Base-by-base conservation (phyloP, 2,888 invertebrate species). In the Cerastoderma edule region DNA sequence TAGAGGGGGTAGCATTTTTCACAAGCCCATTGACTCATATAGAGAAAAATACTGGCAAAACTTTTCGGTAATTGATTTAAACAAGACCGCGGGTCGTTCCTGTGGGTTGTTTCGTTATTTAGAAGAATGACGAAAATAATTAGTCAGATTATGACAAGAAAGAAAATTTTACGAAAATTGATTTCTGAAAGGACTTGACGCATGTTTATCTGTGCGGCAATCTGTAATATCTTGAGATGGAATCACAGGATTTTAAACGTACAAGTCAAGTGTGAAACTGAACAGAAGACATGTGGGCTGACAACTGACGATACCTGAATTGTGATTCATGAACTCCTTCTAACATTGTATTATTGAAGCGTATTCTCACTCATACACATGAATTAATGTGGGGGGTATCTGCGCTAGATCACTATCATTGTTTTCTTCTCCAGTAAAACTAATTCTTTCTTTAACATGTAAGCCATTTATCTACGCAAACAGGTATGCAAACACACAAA, bases 61-160 rank as follows among this genome's bases (percentile, higher is more conserved):
- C 73, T 46, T 27, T 60, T 27, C 30, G 46, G 60, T 71, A 71
- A 75, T 75, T 75, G 75, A 75, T 78, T 78, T 78, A 68, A 73
- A 78, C 74, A 78, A 78, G 57, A 46, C 46, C 39, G 33, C 54
- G 46, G 67, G 70, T 78, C 73, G 60, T 67, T 67, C 53, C 56
- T 60, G 67, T 68, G 74, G 72, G 69, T 74, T 64, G 24, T 65
- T 57, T 54, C 67, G 67, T 65, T 46, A 57, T 71, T 22, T 60
- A 71, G 71, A 72, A 78, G 78, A 78, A 54, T 66, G 74, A 60
- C 60, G 68, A 24, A 60, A 68, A 74, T 78, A 68, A 78, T 78
- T 76, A 72, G 50, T 68, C 54, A 67, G 48, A 68, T 76, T 74
- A 35, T 54, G 24, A 57, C 68, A 63, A 72, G 46, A 78, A 67